phyloP scores from a whole-genome alignment of 2,888 invertebrate genomes.

The Hypercompe scribonia region DNA sequence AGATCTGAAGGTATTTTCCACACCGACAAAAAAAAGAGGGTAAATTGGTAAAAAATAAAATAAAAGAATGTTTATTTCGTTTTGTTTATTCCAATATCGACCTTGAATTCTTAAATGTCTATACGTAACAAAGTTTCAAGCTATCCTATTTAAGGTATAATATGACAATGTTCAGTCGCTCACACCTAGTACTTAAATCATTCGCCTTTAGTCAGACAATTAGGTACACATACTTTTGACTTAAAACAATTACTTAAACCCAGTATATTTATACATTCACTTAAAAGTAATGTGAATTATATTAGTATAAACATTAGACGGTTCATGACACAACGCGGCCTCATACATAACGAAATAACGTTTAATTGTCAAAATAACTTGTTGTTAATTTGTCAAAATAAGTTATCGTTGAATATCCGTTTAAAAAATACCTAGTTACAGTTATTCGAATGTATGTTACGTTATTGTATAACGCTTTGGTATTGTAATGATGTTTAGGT shows the following conservation, averaged over 20 bases:
- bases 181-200: conserved; percentile 48
- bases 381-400: too few species aligned
- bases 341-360: neutral
- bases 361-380: neutral
- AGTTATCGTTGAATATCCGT: neutral
- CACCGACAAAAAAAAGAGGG: too few species aligned
- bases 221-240: conserved; percentile 52
- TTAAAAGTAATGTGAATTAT: conserved; percentile 19
- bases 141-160: conserved; percentile 56
- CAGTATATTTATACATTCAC: conserved; percentile 23
- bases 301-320: conserved; percentile 15
- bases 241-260: conserved; percentile 44
- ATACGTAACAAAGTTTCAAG: conserved; percentile 83
- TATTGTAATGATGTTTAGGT: neutral
- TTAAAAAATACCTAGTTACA: neutral
- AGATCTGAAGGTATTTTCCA: too few species aligned
- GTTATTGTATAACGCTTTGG: neutral
- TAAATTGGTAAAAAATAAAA: conserved; percentile 24
- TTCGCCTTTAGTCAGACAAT: conserved; percentile 53
- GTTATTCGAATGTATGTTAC: neutral
- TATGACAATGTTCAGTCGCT: conserved; percentile 60
- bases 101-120: conserved; percentile 83
- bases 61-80: conserved; percentile 71
- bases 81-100: conserved; percentile 82
- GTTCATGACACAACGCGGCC: conserved; percentile 15